Evolutionary conservation across 1,140 invertebrate genomes (phyloP).

Genomic region (Drosophila bifasciata): DNA sequence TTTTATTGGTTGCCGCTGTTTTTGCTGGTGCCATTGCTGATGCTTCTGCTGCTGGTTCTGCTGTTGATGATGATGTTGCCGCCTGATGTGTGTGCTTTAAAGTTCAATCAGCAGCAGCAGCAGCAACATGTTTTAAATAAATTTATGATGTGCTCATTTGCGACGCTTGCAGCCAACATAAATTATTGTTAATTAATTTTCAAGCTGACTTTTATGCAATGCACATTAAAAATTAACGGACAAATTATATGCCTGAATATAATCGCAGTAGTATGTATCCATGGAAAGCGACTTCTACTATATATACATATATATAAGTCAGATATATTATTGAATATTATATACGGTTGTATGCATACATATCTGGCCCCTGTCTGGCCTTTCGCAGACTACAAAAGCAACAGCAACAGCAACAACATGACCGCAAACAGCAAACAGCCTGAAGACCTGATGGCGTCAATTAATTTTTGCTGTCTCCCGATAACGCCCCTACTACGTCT

Average conservation of each 20-base stretch:
- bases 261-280: not conserved
- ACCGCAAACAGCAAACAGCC: conserved; percentile 5
- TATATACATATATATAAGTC: not conserved
- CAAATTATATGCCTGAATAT: conserved; percentile 1
- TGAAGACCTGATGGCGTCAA: conserved; percentile 63
- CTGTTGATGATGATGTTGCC: conserved; percentile 15
- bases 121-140: conserved; percentile 64
- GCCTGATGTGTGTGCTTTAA: conserved; percentile 30
- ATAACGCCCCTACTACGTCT: conserved; percentile 9
- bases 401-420: conserved; percentile 36
- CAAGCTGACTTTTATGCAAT: conserved; percentile 75
- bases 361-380: conserved; percentile 48
- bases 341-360: conserved; percentile 1
- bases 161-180: conserved; percentile 73
- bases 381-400: conserved; percentile 59
- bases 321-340: conserved; percentile 3
- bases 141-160: conserved; percentile 79
- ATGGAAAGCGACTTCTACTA: not conserved
- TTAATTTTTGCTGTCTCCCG: conserved; percentile 62
- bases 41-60: conserved; percentile 9
- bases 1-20: conserved; percentile 43
- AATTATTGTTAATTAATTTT: conserved; percentile 80
- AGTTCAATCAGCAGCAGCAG: conserved; percentile 46
- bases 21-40: conserved; percentile 3
- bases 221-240: conserved; percentile 49